Conservation (phyloP, 2,888 invertebrate genomes). For the Drosophila melanocephala region DNA sequence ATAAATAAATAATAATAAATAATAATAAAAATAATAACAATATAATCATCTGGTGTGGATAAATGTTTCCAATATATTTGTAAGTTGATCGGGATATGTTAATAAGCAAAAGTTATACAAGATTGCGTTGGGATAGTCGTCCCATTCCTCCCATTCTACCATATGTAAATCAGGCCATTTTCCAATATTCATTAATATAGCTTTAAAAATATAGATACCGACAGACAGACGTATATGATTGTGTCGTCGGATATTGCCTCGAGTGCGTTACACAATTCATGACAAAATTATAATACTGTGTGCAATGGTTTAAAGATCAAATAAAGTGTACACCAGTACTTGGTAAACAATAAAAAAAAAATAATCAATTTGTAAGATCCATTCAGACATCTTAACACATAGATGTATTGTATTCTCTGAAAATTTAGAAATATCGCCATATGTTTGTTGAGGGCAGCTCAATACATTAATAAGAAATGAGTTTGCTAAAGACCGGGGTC, state of each 20-base stretch:
- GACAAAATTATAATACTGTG: not conserved
- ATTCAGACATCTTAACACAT: not conserved
- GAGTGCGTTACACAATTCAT: not conserved
- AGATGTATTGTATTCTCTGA: not conserved
- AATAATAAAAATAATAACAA: not conserved
- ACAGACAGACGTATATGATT: not conserved
- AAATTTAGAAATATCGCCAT: too few relatives aligned
- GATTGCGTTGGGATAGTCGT: not conserved
- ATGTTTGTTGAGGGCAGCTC: too few relatives aligned
- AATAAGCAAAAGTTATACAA: fast-evolving
- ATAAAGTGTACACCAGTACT: not conserved
- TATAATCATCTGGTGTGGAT: not conserved
- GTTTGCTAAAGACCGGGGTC: too few relatives aligned
- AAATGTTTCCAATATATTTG: not conserved
- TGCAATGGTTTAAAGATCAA: not conserved
- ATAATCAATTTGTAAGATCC: not conserved
- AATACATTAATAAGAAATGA: too few relatives aligned
- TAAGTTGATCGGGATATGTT: not conserved
- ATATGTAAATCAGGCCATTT: not conserved
- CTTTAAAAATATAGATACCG: not conserved
- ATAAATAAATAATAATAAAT: not conserved
- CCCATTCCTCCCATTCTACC: not conserved
- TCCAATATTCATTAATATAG: not conserved
- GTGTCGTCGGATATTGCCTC: not conserved
- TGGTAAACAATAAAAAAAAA: not conserved